A percentile compares a stretch with the other conserved stretches of the same genome.
Evolutionary conservation across 92 coral and sea anemone species (phyloP).

Genomic region (Zoanthus sociatus): DNA sequence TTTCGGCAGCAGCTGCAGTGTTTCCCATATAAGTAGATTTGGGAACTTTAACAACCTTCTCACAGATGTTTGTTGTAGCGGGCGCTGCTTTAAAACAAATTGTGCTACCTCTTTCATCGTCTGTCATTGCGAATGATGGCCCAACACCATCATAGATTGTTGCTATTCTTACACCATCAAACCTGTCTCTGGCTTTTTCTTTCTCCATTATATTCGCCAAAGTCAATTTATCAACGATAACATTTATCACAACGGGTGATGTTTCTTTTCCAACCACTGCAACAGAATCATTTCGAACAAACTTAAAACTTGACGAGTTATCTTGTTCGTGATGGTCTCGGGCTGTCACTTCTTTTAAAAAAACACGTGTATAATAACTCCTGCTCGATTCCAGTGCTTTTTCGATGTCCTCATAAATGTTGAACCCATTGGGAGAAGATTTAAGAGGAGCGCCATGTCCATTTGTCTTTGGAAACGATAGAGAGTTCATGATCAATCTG

Average conservation of each 20-base stretch:
- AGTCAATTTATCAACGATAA: background rate
- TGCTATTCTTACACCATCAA: background rate
- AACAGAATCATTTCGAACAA: background rate
- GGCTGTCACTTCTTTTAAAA: background rate
- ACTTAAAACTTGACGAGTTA: background rate
- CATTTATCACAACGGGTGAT: background rate
- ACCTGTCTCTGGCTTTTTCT: background rate
- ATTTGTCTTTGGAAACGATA: background rate
- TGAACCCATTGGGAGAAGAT: background rate
- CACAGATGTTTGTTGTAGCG: conserved; percentile 10
- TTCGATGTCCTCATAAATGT: conserved; percentile 14
- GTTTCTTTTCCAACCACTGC: background rate
- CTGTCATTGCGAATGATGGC: background rate
- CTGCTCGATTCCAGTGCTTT: conserved; percentile 9
- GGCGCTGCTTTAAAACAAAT: background rate
- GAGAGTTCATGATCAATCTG: background rate
- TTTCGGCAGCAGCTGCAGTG: background rate
- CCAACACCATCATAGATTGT: background rate
- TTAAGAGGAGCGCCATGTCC: background rate
- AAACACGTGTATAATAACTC: background rate
- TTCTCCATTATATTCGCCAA: background rate
- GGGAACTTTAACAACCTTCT: conserved; percentile 1
- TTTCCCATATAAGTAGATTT: background rate
- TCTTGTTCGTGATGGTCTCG: background rate
- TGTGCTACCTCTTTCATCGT: background rate